phyloP scores from a whole-genome alignment of 2,888 invertebrate genomes.

The Sabatieria punctata region DNA sequence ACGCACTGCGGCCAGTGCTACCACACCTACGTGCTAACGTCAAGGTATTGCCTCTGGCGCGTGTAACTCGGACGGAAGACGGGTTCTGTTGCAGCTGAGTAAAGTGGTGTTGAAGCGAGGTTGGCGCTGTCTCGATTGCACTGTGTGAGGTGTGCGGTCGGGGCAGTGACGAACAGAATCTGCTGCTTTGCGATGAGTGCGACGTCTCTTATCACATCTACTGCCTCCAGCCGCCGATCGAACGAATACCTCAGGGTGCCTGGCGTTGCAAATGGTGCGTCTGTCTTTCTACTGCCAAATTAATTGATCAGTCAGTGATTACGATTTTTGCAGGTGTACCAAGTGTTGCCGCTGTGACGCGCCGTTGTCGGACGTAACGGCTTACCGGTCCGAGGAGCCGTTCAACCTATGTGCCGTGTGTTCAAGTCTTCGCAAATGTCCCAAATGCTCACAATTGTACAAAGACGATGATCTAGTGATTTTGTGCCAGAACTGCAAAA shows the following conservation, averaged over 20 bases:
- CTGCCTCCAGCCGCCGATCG: constrained; percentile 84
- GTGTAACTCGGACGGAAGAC: neutral
- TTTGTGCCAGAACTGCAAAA: constrained; percentile 75
- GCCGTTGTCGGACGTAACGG: constrained; percentile 13
- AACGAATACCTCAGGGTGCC: constrained; percentile 75
- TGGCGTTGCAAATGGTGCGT: constrained; percentile 87
- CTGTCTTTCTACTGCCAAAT: neutral
- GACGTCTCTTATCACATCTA: constrained; percentile 98
- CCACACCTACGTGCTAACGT: constrained; percentile 91
- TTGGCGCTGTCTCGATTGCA: constrained; percentile 95
- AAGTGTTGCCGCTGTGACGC: constrained; percentile 22
- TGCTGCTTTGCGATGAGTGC: constrained; percentile 95
- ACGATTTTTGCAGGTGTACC: constrained; percentile 16
- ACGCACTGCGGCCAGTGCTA: constrained; percentile 98
- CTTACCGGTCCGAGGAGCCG: neutral
- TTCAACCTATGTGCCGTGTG: constrained; percentile 67
- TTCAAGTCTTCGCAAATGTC: constrained; percentile 67
- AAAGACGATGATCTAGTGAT: constrained; percentile 81
- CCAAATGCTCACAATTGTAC: constrained; percentile 66
- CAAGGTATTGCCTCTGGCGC: constrained; percentile 44
- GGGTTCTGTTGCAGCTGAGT: constrained; percentile 47
- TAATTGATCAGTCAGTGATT: neutral
- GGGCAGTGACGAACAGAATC: constrained; percentile 75
- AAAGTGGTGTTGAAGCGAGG: constrained; percentile 81
- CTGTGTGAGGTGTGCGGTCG: constrained; percentile 93